Evolutionary conservation across 2,797 vertebrate species (phyloP).

Genomic region (Numenius phaeopus): DNA sequence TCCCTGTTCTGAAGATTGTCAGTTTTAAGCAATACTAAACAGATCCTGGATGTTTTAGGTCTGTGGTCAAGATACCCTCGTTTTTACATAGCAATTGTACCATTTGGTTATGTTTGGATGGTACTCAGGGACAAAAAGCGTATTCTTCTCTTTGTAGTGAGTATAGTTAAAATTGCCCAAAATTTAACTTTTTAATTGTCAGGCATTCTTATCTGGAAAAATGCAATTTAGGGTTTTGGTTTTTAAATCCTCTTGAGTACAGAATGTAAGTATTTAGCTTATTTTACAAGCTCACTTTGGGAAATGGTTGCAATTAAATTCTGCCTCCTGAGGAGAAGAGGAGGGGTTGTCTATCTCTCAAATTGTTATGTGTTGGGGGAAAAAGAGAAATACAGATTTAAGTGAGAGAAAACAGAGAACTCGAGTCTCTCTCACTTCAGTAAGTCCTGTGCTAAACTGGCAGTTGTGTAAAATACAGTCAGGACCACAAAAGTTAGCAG

Average conservation of each 20-base stretch:
- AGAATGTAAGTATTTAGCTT: background rate
- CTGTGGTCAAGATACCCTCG: background rate
- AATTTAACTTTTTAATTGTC: background rate
- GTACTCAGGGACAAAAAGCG: background rate
- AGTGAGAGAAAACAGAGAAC: background rate
- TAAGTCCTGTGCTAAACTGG: background rate
- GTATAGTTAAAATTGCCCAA: background rate
- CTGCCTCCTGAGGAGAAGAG: background rate
- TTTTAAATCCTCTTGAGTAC: background rate
- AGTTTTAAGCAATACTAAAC: background rate
- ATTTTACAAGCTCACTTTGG: background rate
- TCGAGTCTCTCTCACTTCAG: accelerated
- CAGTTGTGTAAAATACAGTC: background rate
- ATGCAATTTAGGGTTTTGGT: background rate
- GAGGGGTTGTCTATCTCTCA: background rate
- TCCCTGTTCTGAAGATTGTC: background rate
- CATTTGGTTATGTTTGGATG: background rate
- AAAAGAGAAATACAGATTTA: background rate
- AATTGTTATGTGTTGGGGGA: background rate
- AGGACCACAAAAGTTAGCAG: background rate
- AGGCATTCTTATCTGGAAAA: background rate
- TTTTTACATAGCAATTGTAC: no score
- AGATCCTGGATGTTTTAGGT: background rate
- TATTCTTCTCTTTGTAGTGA: background rate
- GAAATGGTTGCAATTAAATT: background rate